phyloP scores from a whole-genome alignment of 1,140 invertebrate genomes.

The Triops cancriformis region DNA sequence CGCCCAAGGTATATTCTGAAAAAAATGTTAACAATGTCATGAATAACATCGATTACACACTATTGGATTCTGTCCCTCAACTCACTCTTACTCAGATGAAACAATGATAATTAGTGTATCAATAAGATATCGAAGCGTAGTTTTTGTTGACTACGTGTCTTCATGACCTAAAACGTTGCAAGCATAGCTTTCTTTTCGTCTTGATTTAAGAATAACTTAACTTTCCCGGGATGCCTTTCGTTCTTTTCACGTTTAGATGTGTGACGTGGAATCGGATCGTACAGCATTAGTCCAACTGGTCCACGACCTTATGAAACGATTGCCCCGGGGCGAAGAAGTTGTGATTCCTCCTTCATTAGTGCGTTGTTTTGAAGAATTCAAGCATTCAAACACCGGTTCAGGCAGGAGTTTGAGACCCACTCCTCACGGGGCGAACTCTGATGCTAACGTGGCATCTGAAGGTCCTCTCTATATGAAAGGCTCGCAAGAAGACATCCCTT shows the following conservation, averaged over 20 bases:
- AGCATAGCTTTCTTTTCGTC: no score
- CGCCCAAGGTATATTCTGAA: no score
- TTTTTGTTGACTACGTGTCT: no score
- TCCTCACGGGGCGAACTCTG: not conserved
- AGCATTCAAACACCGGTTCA: not conserved
- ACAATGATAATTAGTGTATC: no score
- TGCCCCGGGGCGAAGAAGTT: conserved; percentile 25
- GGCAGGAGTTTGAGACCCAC: not conserved
- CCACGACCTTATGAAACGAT: conserved; percentile 24
- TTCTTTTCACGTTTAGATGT: conserved; percentile 16
- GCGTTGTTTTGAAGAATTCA: conserved; percentile 20
- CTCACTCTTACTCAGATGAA: no score
- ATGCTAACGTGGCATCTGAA: not conserved
- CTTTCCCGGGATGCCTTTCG: not conserved
- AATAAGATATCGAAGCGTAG: no score
- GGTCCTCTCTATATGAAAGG: not conserved
- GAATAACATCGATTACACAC: no score
- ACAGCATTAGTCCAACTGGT: conserved; percentile 24
- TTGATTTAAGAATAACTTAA: no score
- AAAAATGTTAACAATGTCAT: no score
- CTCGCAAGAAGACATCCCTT: conserved; percentile 5
- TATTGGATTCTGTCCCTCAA: no score
- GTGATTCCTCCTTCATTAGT: conserved; percentile 15
- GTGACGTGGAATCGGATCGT: conserved; percentile 28
- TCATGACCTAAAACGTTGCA: no score